Conservation (phyloP, 1,140 invertebrate genomes). For the Mya arenaria region DNA sequence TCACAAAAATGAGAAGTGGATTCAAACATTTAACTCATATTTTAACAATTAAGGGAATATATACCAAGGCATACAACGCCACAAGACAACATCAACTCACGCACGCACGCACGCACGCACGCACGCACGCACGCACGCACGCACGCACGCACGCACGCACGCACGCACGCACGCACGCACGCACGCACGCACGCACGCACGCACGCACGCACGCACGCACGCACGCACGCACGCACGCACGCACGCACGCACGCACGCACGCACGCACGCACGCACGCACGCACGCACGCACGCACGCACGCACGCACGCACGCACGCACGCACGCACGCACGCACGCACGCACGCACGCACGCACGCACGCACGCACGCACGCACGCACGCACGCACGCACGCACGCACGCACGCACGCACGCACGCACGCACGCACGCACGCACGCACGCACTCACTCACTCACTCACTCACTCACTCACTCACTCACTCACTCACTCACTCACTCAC, state of each 20-base stretch:
- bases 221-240: conserved; percentile 46
- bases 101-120: conserved; percentile 59
- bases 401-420: not conserved
- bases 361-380: not conserved
- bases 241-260: not conserved
- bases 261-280: not conserved
- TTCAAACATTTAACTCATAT: no score
- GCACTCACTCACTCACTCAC: not conserved
- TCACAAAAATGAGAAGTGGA: no score
- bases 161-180: conserved; percentile 52
- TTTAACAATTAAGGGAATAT: no score
- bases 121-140: conserved; percentile 61
- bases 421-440: not conserved
- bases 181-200: conserved; percentile 40
- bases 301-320: not conserved
- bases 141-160: conserved; percentile 61
- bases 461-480: not conserved
- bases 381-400: not conserved
- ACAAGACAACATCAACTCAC: no score
- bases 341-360: not conserved
- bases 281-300: not conserved
- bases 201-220: conserved; percentile 39
- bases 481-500: not conserved
- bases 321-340: not conserved
- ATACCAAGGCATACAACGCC: no score